Evolutionary conservation across 2,888 invertebrate species (phyloP).

Genomic region (Epinotia demarniana): DNA sequence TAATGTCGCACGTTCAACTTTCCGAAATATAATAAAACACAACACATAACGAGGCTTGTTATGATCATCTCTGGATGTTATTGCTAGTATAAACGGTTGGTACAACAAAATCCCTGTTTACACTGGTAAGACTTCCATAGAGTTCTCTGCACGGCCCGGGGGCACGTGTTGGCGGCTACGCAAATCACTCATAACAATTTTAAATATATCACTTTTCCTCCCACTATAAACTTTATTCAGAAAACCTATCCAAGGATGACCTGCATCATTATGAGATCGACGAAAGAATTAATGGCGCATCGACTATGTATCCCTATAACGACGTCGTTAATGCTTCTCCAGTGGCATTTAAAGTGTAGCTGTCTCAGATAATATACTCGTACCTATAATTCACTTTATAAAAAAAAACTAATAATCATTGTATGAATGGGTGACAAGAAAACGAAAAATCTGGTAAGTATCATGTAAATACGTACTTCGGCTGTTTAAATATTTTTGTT

Average conservation of each 20-base stretch:
- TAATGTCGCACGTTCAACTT: not conserved
- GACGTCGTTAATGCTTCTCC: constrained; percentile 23
- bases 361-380: not conserved
- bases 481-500: no score
- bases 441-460: no score
- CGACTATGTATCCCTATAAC: constrained; percentile 28
- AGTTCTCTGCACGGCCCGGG: constrained; percentile 57
- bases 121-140: constrained; percentile 61
- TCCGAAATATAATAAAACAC: constrained; percentile 19
- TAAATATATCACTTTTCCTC: constrained; percentile 60
- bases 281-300: constrained; percentile 25
- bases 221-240: constrained; percentile 56
- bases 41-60: constrained; percentile 33
- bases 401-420: constrained; percentile 1
- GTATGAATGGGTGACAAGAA: not conserved
- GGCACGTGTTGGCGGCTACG: constrained; percentile 77
- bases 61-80: constrained; percentile 41
- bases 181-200: constrained; percentile 70
- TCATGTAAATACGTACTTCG: no score
- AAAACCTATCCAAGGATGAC: constrained; percentile 50
- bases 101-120: constrained; percentile 45
- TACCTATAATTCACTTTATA: not conserved
- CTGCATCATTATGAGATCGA: constrained; percentile 31
- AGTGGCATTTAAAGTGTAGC: constrained; percentile 13
- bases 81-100: constrained; percentile 42